phyloP scores from a whole-genome alignment of 2,797 vertebrate genomes.

The Myripristis jacobus region DNA sequence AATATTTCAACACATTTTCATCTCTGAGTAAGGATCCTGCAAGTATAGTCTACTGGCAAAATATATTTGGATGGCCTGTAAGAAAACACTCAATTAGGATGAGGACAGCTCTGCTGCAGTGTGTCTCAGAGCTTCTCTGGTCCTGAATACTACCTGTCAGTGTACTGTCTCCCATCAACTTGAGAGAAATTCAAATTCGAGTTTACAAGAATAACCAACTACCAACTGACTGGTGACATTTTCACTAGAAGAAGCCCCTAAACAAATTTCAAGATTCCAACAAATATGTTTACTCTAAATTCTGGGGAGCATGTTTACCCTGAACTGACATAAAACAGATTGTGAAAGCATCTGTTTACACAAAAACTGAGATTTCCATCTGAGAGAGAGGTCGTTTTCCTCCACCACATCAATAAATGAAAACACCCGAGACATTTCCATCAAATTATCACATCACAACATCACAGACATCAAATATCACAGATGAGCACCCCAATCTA shows the following conservation, averaged over 20 bases:
- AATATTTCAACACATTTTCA: neutral
- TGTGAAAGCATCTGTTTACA: neutral
- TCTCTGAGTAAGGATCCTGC: slow-evolving; percentile 11
- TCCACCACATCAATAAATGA: slow-evolving; percentile 12
- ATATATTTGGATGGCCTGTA: slow-evolving; percentile 11
- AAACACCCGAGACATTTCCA: slow-evolving; percentile 31
- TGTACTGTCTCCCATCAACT: slow-evolving; percentile 10
- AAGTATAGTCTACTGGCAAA: slow-evolving; percentile 23
- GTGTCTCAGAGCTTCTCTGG: slow-evolving; percentile 18
- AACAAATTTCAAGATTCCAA: slow-evolving; percentile 1
- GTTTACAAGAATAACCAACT: slow-evolving; percentile 17
- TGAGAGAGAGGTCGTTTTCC: slow-evolving; percentile 8
- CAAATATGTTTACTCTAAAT: too few species aligned
- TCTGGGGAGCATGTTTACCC: slow-evolving; percentile 7
- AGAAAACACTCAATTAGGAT: slow-evolving; percentile 35
- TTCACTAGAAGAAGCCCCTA: slow-evolving; percentile 14
- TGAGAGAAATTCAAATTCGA: slow-evolving; percentile 12
- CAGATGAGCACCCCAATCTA: slow-evolving; percentile 51
- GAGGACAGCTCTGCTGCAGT: slow-evolving; percentile 33
- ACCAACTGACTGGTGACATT: slow-evolving; percentile 9
- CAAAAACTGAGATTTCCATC: slow-evolving; percentile 13
- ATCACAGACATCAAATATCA: slow-evolving; percentile 51
- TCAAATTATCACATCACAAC: slow-evolving; percentile 13
- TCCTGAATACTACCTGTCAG: slow-evolving; percentile 23
- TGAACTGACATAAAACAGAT: slow-evolving; percentile 21